Evolutionary conservation across 2,113 vertebrate species (phyloP).

Genomic region (Dermatemys mawii): DNA sequence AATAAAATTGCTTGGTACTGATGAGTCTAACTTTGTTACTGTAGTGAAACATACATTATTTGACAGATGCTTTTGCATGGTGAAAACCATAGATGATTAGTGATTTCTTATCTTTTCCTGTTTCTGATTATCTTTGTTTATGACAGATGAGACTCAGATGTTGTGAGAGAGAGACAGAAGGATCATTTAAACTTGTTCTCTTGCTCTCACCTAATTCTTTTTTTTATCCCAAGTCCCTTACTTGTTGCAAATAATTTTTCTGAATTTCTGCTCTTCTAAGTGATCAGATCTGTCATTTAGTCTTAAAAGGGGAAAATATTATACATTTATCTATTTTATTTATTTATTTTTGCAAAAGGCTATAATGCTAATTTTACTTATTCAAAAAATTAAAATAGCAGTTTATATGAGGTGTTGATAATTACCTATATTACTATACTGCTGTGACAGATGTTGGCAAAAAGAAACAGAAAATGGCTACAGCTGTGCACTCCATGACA

Average conservation of each 20-base stretch:
- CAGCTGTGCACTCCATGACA: conserved; percentile 88
- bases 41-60: conserved; percentile 54
- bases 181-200: conserved; percentile 61
- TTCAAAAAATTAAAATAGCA: conserved; percentile 85
- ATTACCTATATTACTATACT: conserved; percentile 86
- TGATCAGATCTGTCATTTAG: conserved; percentile 64
- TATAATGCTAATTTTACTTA: conserved; percentile 84
- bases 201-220: conserved; percentile 63
- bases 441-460: conserved; percentile 93
- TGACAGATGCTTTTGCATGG: conserved; percentile 59
- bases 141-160: conserved; percentile 57
- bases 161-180: conserved; percentile 35
- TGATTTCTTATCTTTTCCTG: conserved; percentile 52
- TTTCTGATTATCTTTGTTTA: conserved; percentile 70
- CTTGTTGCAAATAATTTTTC: conserved; percentile 65
- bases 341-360: conserved; percentile 63
- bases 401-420: conserved; percentile 86
- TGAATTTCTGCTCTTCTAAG: conserved; percentile 64
- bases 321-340: conserved; percentile 38
- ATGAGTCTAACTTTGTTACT: conserved; percentile 64
- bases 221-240: conserved; percentile 58
- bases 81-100: conserved; percentile 53
- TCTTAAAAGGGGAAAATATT: conserved; percentile 60
- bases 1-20: conserved; percentile 50
- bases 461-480: conserved; percentile 89